A percentile compares a stretch with the other conserved stretches of the same genome.
phyloP scores from a whole-genome alignment of 2,113 vertebrate species.

The Gyps fulvus region DNA sequence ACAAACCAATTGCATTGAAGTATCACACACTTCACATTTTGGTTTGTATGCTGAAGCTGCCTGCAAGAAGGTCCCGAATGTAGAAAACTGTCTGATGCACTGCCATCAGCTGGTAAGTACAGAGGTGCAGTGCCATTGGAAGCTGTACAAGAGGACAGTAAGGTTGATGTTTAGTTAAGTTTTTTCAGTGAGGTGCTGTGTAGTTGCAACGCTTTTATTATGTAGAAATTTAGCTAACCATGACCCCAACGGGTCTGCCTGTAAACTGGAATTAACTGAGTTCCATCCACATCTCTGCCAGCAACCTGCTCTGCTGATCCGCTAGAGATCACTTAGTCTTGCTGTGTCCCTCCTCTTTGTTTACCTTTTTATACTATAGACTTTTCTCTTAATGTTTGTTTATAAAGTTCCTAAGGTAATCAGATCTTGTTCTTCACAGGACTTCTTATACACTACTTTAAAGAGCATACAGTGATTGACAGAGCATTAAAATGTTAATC shows the following conservation, averaged over 20 bases:
- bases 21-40: neutral
- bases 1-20: neutral
- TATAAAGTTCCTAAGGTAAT: neutral
- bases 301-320: neutral
- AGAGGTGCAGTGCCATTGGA: neutral
- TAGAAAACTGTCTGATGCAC: neutral
- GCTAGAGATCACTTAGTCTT: neutral
- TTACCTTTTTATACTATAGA: neutral
- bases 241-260: rapidly evolving
- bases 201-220: neutral
- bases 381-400: neutral
- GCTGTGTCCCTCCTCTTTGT: neutral
- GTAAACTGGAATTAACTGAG: neutral
- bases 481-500: neutral
- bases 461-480: neutral
- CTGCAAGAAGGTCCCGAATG: neutral
- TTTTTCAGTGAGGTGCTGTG: neutral
- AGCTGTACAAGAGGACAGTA: neutral
- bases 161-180: neutral
- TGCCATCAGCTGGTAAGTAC: neutral
- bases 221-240: neutral
- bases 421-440: neutral
- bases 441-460: neutral
- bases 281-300: neutral
- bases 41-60: neutral